These are phyloP conservation scores for Phrynocephalus forsythii DNA, from an alignment of 2,797 vertebrate genomes.

Conservation along the genomic window DNA sequence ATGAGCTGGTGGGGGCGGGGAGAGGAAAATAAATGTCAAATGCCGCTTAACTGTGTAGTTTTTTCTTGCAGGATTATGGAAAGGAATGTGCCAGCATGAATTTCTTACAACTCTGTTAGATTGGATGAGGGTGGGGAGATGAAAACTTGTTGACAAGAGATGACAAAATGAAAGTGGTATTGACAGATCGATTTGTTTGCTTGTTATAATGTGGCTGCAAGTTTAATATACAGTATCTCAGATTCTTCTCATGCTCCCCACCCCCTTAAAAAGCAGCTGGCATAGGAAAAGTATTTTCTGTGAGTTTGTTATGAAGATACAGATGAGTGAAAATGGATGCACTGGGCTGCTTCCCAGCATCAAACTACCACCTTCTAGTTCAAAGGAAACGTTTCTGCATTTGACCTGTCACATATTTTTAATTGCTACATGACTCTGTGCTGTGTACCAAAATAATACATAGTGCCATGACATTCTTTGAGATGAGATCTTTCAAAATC, in stretches of 20 bases:
- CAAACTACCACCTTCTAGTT: not conserved
- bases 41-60: too few relatives aligned
- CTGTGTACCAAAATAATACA: not conserved
- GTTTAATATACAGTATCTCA: not conserved
- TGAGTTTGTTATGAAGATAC: not conserved
- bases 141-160: not conserved
- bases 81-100: too few relatives aligned
- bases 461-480: not conserved
- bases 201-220: not conserved
- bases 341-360: constrained; percentile 24
- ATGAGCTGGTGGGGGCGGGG: too few relatives aligned
- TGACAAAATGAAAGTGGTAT: not conserved
- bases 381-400: constrained; percentile 19
- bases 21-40: too few relatives aligned
- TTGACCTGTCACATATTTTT: not conserved
- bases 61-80: too few relatives aligned
- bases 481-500: not conserved
- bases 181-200: not conserved
- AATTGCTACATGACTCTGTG: not conserved
- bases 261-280: not conserved
- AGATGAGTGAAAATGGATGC: not conserved
- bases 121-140: not conserved
- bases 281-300: not conserved
- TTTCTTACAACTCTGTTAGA: not conserved
- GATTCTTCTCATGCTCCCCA: not conserved